Evolutionary conservation across 1,140 invertebrate species (phyloP), one percentile per base, ranked within the genome.

Genomic region (Papilio dardanus): DNA sequence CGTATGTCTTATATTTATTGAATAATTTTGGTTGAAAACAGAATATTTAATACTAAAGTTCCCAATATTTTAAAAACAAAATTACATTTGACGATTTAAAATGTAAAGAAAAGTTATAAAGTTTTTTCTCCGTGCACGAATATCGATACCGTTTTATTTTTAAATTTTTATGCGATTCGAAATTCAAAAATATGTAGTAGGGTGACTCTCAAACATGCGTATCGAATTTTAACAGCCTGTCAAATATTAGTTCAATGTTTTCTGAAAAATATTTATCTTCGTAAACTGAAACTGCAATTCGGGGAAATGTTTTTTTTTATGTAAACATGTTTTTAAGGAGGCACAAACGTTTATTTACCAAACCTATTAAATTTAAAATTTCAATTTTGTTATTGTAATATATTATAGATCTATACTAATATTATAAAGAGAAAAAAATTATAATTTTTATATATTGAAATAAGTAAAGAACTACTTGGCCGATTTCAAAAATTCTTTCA

Each of bases 211-310:
- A 46, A 46, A 46, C 42, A 46, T 46, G 42, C 5, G 68, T 71
- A 46, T 71, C 68, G 68, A 71, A 46, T 71, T 71, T 71, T 50
- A 71, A 71, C 37, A 28, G 50, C 40, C 68, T 71, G 21, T 71
- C 68, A 71, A 71, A 46, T 16, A 71, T 46, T 66, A 2, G 8
- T 10, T n/a, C 68, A 42, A 19, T 42, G 40, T 21, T 46, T 42
- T 46, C 37, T 28, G 40, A 10, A 24, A 46, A 71, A 71, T 71
- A 30, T 71, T 71, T 30, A 42, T 71, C 46, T 46, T 33, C 12
- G 14, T 37, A 42, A 21, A 10, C 31, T 40, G 35, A 68, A 21
- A 37, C 40, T 21, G 67, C 0, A 1, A 66, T n/a, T n/a, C 14
- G 8, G 28, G 24, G 14, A 14, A 66, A 62, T 28, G n/a, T 31